Conservation (phyloP, 2,797 vertebrate species). For the Protosalanx chinensis region DNA sequence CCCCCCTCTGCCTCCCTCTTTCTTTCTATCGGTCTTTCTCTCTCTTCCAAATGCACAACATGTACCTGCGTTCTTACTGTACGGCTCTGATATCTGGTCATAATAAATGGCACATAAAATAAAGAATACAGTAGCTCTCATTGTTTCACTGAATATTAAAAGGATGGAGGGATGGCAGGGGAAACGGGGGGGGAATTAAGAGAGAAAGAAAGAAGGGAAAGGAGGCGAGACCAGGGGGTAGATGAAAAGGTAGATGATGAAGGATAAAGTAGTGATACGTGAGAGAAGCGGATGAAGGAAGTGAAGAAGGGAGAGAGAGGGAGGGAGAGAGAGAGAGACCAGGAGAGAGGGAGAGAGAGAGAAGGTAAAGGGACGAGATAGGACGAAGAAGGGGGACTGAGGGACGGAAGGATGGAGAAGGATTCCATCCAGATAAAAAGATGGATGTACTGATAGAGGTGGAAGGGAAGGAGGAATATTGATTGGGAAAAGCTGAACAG, state of each 20-base stretch:
- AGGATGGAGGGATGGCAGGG: slow-evolving; percentile 30
- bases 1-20: slow-evolving; percentile 59
- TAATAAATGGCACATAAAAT: slow-evolving; percentile 66
- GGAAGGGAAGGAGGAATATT: slow-evolving; percentile 66
- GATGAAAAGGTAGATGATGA: slow-evolving; percentile 3
- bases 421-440: slow-evolving; percentile 50
- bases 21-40: slow-evolving; percentile 47
- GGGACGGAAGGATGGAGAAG: slow-evolving; percentile 17
- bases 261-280: too few species aligned
- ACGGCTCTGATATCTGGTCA: slow-evolving; percentile 56
- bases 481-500: slow-evolving; percentile 46
- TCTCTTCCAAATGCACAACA: slow-evolving; percentile 28
- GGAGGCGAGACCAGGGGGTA: slow-evolving; percentile 18
- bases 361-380: slow-evolving; percentile 10
- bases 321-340: slow-evolving; percentile 34
- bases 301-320: slow-evolving; percentile 22
- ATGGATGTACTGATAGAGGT: slow-evolving; percentile 66
- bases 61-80: slow-evolving; percentile 44
- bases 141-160: slow-evolving; percentile 51
- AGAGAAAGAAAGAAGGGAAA: background rate
- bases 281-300: slow-evolving; percentile 14
- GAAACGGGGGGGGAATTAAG: background rate
- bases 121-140: slow-evolving; percentile 65
- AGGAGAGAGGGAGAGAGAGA: slow-evolving; percentile 19
- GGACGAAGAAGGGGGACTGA: background rate